Evolutionary conservation across 2,888 invertebrate genomes (phyloP).

Genomic region (Uropetala carovei): DNA sequence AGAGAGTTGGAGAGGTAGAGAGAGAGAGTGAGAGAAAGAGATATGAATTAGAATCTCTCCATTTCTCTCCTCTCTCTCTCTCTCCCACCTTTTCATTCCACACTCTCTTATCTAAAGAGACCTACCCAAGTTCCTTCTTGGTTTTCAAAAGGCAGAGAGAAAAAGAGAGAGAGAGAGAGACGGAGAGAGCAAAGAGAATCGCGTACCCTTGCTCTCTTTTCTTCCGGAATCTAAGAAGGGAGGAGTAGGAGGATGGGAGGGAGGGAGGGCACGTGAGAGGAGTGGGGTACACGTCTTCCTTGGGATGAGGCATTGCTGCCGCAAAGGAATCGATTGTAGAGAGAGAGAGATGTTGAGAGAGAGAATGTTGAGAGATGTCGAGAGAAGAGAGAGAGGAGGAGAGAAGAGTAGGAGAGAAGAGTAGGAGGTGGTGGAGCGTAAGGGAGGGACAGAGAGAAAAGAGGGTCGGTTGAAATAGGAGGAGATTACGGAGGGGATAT

Average conservation of each 20-base stretch:
- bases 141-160: conserved; percentile 11
- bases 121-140: not conserved
- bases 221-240: not conserved
- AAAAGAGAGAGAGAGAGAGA: not conserved
- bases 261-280: not conserved
- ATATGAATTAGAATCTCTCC: conserved; percentile 1
- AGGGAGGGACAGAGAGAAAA: not conserved
- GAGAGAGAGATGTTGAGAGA: not conserved
- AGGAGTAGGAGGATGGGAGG: not conserved
- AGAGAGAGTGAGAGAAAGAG: not conserved
- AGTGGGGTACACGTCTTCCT: conserved; percentile 41
- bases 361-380: not conserved
- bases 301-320: conserved; percentile 56
- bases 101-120: not conserved
- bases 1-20: not conserved
- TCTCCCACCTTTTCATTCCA: not conserved
- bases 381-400: too few relatives aligned
- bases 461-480: not conserved
- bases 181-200: not conserved
- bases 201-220: not conserved
- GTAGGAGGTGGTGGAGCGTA: not conserved
- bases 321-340: conserved; percentile 51
- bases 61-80: not conserved
- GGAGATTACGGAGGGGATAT: not conserved
- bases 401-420: too few relatives aligned